phyloP scores from a whole-genome alignment of 1,140 invertebrate genomes.

The Lethrus apterus region DNA sequence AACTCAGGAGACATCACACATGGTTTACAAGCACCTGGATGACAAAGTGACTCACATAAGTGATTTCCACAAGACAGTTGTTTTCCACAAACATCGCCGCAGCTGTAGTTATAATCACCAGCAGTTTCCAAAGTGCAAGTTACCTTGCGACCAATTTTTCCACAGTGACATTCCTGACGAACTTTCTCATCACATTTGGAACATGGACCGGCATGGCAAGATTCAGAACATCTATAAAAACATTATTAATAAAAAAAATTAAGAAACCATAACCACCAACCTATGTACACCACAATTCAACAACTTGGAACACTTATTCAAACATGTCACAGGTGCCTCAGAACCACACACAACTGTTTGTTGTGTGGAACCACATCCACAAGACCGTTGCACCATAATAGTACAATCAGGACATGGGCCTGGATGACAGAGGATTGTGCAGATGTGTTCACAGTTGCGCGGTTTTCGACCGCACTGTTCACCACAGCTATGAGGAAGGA shows the following conservation, averaged over 20 bases:
- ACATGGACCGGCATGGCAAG: slow-evolving; percentile 76
- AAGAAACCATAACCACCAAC: too few species aligned
- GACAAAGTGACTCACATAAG: slow-evolving; percentile 64
- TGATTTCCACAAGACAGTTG: slow-evolving; percentile 69
- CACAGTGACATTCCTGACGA: slow-evolving; percentile 45
- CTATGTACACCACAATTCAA: slow-evolving; percentile 70
- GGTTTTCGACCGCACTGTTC: slow-evolving; percentile 66
- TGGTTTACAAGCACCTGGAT: slow-evolving; percentile 54
- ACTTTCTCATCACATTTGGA: slow-evolving; percentile 55
- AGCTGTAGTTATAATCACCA: slow-evolving; percentile 46
- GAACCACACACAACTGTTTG: slow-evolving; percentile 64
- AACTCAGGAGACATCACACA: slow-evolving; percentile 57
- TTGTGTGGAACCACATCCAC: slow-evolving; percentile 64
- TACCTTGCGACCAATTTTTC: slow-evolving; percentile 44
- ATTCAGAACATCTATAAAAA: slow-evolving; percentile 57
- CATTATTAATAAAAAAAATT: too few species aligned
- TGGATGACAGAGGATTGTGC: slow-evolving; percentile 85
- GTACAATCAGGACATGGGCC: slow-evolving; percentile 77
- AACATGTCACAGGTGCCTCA: slow-evolving; percentile 62
- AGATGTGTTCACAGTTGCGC: slow-evolving; percentile 70
- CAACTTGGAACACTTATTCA: slow-evolving; percentile 54
- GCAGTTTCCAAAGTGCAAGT: slow-evolving; percentile 45
- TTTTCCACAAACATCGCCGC: slow-evolving; percentile 62
- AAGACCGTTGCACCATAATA: slow-evolving; percentile 52
- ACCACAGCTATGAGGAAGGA: slow-evolving; percentile 83